Conservation (phyloP, 2,888 invertebrate species). For the Antheraea yamamai region DNA sequence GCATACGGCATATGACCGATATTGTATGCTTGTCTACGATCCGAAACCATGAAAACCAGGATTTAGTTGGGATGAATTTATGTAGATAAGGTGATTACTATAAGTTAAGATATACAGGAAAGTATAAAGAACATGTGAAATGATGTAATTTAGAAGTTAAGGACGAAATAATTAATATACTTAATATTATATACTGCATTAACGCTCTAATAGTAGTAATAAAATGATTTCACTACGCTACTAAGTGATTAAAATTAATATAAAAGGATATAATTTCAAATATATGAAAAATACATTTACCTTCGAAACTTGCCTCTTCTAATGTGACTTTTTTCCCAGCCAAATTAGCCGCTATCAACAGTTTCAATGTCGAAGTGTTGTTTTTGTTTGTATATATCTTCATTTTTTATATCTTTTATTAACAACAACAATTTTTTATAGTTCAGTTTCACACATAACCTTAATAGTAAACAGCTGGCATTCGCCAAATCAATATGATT, state of each 20-base stretch:
- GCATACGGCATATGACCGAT: too few species aligned
- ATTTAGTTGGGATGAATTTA: too few species aligned
- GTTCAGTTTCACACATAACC: constrained; percentile 32
- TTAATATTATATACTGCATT: background rate
- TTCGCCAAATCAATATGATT: background rate
- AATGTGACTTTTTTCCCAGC: constrained; percentile 82
- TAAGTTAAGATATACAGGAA: background rate
- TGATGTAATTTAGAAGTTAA: background rate
- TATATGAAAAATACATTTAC: constrained; percentile 60
- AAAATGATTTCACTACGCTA: background rate
- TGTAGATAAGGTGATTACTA: background rate
- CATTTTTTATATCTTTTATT: constrained; percentile 73
- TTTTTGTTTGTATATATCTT: constrained; percentile 88
- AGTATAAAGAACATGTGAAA: background rate
- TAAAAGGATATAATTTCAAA: constrained; percentile 13
- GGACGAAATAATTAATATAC: background rate
- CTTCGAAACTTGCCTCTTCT: constrained; percentile 82
- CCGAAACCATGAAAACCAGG: too few species aligned
- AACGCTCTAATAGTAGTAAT: background rate
- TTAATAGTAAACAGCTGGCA: constrained; percentile 29
- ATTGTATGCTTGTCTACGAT: too few species aligned
- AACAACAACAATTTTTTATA: constrained; percentile 15
- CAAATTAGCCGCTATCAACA: constrained; percentile 86
- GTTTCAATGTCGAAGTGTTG: constrained; percentile 89
- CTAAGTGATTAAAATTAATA: background rate